Evolutionary conservation across 2,797 vertebrate species (phyloP).

Genomic region (Sebastes hubbsi): DNA sequence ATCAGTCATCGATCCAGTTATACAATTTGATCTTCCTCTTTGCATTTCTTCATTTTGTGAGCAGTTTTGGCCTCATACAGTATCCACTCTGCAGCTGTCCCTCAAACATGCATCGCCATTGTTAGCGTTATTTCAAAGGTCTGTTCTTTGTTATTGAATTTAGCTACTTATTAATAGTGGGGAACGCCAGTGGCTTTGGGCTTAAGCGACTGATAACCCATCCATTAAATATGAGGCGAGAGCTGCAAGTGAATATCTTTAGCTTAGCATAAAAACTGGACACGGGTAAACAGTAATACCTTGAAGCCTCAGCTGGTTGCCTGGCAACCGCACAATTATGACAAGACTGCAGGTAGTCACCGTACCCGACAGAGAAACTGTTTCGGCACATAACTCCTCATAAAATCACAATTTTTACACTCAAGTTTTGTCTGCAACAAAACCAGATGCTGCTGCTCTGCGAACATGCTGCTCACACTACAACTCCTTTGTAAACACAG

Average conservation of each 20-base stretch:
- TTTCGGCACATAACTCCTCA: neutral
- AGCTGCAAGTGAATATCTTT: too few species aligned
- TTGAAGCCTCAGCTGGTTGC: neutral
- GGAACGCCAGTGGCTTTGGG: neutral
- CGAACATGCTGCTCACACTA: neutral
- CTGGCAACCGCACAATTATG: neutral
- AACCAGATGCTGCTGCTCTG: neutral
- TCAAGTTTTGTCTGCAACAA: neutral
- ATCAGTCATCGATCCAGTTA: neutral
- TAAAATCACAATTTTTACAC: neutral
- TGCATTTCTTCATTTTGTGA: neutral
- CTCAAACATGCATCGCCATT: neutral
- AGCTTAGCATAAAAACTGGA: too few species aligned
- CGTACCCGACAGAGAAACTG: neutral
- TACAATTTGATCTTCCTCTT: neutral
- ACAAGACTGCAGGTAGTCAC: neutral
- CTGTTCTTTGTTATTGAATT: neutral
- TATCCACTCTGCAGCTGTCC: neutral
- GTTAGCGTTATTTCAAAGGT: neutral
- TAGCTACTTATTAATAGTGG: neutral
- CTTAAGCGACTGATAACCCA: neutral
- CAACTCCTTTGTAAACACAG: neutral
- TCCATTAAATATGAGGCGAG: too few species aligned
- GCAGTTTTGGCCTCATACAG: neutral
- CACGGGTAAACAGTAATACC: neutral